Evolutionary conservation across 2,797 vertebrate genomes (phyloP), one percentile per base, ranked within the genome.

Genomic region (Rhinoraja longicauda): DNA sequence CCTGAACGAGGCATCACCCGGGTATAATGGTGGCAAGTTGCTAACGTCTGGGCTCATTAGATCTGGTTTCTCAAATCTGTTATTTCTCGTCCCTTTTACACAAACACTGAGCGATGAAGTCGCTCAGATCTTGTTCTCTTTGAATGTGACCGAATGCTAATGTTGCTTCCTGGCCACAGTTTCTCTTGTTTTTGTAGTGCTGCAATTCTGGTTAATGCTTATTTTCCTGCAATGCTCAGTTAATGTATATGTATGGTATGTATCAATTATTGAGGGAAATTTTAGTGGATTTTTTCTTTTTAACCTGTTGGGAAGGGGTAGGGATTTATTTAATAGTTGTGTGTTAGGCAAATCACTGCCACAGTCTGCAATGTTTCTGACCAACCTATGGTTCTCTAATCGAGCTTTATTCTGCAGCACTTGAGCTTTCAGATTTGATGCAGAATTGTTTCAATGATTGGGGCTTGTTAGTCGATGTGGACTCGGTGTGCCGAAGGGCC

Each of bases 1-100:
- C 70, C 39, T 29, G 70, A 75, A 45, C 45, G 13, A 15, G 5
- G 24, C 90, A 75, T 70, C 45, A 24, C 62, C 86, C 15, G 64
- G 36, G 90, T 92, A 26, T 92, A 92, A 92, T 39, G 70, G 67
- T 73, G 90, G 72, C 90, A 92, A 92, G 72, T 92, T 73, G 90
- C 75, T 75, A 92, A 92, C 70, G 57, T 88, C 36, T 88, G n/a
- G 81, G 53, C 59, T 88, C 19, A 88, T n/a, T 57, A 57, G 70
- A 73, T 75, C 45, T 53, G 4, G 39, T 92, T 92, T 92, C 45
- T 92, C 0, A 75, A 92, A 90, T 73, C 36, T 7, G 39, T 75
- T 92, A 29, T 75, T 92, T 73, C 90, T 75, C 45, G 26, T 75
- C 5, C 29, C 39, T 53, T 73, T 90, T 91, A 53, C 21, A 75